phyloP scores from a whole-genome alignment of 2,888 invertebrate genomes.

The Troides oblongomaculatus region DNA sequence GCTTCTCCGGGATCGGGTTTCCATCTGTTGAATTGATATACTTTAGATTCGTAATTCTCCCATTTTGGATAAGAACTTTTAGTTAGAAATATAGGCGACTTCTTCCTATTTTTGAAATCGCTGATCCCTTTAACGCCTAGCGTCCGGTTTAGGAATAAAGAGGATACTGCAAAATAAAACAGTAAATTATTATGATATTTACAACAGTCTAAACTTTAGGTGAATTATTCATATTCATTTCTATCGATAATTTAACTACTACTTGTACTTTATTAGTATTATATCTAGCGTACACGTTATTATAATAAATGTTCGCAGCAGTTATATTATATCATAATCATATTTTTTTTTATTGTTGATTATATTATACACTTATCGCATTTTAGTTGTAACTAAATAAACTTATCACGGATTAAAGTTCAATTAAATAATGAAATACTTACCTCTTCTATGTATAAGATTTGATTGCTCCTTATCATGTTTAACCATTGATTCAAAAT shows the following conservation, averaged over 20 bases:
- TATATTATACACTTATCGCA: too few species aligned
- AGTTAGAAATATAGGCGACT: slow-evolving; percentile 10
- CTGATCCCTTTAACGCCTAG: slow-evolving; percentile 20
- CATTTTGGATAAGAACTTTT: slow-evolving; percentile 29
- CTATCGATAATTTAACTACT: not conserved
- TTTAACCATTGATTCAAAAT: slow-evolving; percentile 21
- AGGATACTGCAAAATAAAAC: slow-evolving; percentile 35
- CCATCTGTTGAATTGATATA: slow-evolving; percentile 33
- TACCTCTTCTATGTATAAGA: slow-evolving; percentile 8
- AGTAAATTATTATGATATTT: not conserved
- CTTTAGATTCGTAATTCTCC: slow-evolving; percentile 30
- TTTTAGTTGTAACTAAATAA: not conserved
- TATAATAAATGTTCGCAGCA: too few species aligned
- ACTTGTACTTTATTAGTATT: too few species aligned
- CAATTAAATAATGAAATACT: not conserved
- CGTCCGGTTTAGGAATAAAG: slow-evolving; percentile 35
- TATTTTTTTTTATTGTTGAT: too few species aligned
- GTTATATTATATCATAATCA: too few species aligned
- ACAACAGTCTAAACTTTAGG: not conserved
- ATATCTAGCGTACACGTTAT: too few species aligned
- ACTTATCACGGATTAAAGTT: slow-evolving; percentile 1
- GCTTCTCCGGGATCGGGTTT: slow-evolving; percentile 43
- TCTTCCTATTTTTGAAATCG: slow-evolving; percentile 17
- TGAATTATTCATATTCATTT: not conserved
- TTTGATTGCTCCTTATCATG: slow-evolving; percentile 10